Conservation (phyloP, 2,888 invertebrate species). For the Apamea epomidion region DNA sequence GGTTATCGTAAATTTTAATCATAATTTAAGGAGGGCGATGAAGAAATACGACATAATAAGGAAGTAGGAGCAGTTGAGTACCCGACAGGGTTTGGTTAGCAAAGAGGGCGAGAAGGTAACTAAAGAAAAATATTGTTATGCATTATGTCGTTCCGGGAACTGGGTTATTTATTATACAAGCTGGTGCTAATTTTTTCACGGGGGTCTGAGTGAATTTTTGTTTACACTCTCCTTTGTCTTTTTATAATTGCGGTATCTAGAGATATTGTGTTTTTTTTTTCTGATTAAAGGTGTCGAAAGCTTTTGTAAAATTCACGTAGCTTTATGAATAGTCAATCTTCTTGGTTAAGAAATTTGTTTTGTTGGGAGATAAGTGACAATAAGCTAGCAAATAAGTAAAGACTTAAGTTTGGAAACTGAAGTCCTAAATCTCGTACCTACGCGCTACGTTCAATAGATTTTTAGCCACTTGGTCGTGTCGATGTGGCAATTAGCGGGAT, state of each 20-base stretch:
- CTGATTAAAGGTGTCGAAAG: not conserved
- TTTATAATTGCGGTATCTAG: conserved; percentile 6
- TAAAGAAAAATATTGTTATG: conserved; percentile 65
- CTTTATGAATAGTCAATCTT: not conserved
- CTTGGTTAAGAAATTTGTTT: not conserved
- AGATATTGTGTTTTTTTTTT: not conserved
- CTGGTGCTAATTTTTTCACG: conserved; percentile 46
- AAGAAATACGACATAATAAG: conserved; percentile 77
- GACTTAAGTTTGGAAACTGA: not conserved
- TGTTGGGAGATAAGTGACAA: not conserved
- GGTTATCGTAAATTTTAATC: conserved; percentile 82
- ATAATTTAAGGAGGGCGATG: conserved; percentile 76
- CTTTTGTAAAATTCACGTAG: not conserved
- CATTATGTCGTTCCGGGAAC: conserved; percentile 54
- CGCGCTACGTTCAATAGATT: not conserved
- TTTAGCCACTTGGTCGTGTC: not conserved
- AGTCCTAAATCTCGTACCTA: not conserved
- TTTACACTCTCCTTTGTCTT: conserved; percentile 1
- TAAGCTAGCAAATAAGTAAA: not conserved
- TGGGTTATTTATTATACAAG: conserved; percentile 61
- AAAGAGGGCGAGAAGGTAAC: conserved; percentile 47
- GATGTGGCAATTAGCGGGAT: not conserved
- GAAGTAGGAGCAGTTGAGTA: conserved; percentile 57
- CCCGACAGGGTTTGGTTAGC: conserved; percentile 46
- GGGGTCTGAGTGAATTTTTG: conserved; percentile 39